phyloP scores from a whole-genome alignment of 2,888 invertebrate genomes.

The Fabriciana adippe region DNA sequence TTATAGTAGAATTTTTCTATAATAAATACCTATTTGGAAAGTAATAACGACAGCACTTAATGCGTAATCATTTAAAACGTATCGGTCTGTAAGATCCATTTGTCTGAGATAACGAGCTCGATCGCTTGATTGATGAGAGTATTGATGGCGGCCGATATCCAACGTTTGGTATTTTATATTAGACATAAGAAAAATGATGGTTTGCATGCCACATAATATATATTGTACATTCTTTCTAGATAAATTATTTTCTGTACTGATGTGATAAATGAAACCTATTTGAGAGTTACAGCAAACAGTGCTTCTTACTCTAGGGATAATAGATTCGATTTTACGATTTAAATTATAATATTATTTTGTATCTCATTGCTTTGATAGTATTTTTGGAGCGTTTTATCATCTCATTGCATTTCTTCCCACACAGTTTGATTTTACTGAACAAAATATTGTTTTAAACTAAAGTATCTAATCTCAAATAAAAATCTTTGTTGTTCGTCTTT shows the following conservation, averaged over 20 bases:
- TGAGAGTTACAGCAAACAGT: neutral
- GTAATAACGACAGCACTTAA: constrained; percentile 14
- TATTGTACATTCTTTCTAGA: neutral
- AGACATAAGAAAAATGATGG: constrained; percentile 18
- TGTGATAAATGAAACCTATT: neutral
- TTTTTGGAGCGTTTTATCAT: too few relatives aligned
- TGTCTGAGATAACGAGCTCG: constrained; percentile 18
- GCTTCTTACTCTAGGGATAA: too few relatives aligned
- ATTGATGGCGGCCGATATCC: constrained; percentile 15
- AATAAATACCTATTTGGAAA: neutral
- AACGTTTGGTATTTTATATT: constrained; percentile 16
- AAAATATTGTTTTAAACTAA: too few relatives aligned
- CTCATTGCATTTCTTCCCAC: too few relatives aligned
- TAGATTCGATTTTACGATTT: too few relatives aligned
- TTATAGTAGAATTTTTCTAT: neutral
- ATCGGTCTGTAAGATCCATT: constrained; percentile 12
- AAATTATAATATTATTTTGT: too few relatives aligned
- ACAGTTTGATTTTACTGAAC: too few relatives aligned
- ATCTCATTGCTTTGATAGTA: too few relatives aligned
- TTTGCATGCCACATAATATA: constrained; percentile 2
- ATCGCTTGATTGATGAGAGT: constrained; percentile 13
- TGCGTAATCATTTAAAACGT: constrained; percentile 18
- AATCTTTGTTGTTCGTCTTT: too few relatives aligned
- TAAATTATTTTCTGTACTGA: neutral
- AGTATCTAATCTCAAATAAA: too few relatives aligned